Conservation (phyloP, 1,140 invertebrate species). For the Pentalonia nigronervosa region DNA sequence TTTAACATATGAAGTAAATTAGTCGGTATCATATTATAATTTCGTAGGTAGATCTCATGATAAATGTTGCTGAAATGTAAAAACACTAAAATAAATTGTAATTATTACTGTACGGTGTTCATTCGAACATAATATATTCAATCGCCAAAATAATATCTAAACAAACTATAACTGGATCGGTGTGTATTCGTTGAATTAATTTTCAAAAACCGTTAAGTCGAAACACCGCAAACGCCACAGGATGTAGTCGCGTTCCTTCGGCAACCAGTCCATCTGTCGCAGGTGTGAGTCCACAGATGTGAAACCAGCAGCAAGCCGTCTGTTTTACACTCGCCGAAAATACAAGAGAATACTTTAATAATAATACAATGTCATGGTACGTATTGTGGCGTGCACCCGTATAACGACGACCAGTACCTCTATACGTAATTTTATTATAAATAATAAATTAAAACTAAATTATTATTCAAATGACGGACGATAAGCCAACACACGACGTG, state of each 20-base stretch:
- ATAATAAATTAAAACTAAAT: not conserved
- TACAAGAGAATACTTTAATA: too few relatives aligned
- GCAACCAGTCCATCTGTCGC: constrained; percentile 19
- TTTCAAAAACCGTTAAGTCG: constrained; percentile 36
- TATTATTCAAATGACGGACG: not conserved
- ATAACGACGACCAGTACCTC: not conserved
- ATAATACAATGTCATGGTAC: not conserved
- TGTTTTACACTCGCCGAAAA: constrained; percentile 10
- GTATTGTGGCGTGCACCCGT: not conserved
- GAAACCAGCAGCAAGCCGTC: constrained; percentile 28
- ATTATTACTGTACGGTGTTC: not conserved
- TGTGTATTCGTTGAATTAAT: not conserved
- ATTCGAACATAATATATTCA: not conserved
- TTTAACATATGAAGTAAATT: not conserved
- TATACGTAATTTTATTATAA: not conserved
- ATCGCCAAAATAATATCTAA: not conserved
- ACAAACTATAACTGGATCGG: not conserved
- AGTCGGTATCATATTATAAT: not conserved
- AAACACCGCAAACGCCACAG: not conserved
- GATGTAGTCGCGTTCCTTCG: not conserved
- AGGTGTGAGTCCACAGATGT: constrained; percentile 50
- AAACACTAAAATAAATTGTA: not conserved
- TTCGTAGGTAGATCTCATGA: not conserved
- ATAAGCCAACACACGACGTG: not conserved
- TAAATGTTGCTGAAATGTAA: not conserved